Evolutionary conservation across 1,140 invertebrate species (phyloP).

Genomic region (Plectus sambesii): DNA sequence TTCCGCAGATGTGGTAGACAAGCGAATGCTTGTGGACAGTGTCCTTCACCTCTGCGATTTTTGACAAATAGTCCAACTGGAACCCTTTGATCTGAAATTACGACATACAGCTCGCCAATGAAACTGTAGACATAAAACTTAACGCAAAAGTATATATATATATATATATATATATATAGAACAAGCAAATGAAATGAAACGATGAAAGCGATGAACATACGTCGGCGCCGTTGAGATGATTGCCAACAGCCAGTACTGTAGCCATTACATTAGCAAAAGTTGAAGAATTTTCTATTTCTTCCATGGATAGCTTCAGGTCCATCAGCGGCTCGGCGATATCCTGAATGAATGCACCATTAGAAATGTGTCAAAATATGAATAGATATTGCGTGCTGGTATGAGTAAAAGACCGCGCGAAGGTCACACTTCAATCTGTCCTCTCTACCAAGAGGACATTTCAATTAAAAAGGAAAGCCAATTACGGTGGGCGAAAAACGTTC

Average conservation of each 20-base stretch:
- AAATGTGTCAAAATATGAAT: no score
- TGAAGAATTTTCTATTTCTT: constrained; percentile 72
- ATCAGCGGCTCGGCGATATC: constrained; percentile 96
- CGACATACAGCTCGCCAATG: no score
- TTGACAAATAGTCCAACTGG: constrained; percentile 89
- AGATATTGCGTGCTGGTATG: no score
- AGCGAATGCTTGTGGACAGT: constrained; percentile 84
- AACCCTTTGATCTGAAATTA: constrained; percentile 73
- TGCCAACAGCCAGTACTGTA: constrained; percentile 83
- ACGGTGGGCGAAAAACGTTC: no score
- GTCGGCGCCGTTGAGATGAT: constrained; percentile 86
- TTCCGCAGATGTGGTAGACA: constrained; percentile 88
- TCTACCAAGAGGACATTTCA: no score
- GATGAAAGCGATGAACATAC: constrained; percentile 52
- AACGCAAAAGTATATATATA: constrained; percentile 1
- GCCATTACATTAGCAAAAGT: constrained; percentile 89
- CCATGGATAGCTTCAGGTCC: constrained; percentile 92
- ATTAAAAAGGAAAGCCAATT: no score
- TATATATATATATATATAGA: background rate
- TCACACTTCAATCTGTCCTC: no score
- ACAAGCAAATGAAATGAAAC: background rate
- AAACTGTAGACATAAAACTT: no score
- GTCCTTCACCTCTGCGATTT: constrained; percentile 98
- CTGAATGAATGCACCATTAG: constrained; percentile 55
- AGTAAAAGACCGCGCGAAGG: no score